Base-by-base conservation (phyloP, 2,888 invertebrate species). In the Ferdinandea cuprea region DNA sequence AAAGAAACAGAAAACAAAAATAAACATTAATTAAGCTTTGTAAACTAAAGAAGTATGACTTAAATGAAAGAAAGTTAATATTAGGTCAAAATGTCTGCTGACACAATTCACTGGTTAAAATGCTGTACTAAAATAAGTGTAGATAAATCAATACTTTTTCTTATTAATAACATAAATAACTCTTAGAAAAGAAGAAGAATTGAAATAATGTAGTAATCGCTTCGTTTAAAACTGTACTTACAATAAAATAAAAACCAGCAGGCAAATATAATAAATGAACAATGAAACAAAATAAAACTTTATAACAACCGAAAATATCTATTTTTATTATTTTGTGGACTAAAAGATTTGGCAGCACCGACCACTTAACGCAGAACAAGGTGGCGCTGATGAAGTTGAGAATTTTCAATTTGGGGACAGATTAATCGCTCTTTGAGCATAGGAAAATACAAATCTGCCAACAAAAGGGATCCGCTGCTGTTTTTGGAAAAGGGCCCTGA, bases 191-290 rank as follows among this genome's bases (percentile, higher is more conserved):
- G 28, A 66, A 32, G 30, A 58, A 50, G 35, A 74, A 65, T 2
- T 35, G 32, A 56, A 48, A 37, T 25, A 46, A 37, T 37, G 37
- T 46, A 63, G 44, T 32, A 40, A 63, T 65, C 63, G 77, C 80
- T 76, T 81, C 40, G 25, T 77, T 72, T 71, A 66, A 30, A 76
- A 81, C 40, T 81, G 81, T 81, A 81, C 81, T 81, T 81, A 81
- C 81, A 76, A 61, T 19, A 28, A 50, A 59, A 9, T 35, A 63
- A 19, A 59, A 35, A 56, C 19, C 28, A 50, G 65, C 80, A 54
- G 76, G 50, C 63, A 30, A 65, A 32, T 54, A 40, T 61, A 54
- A 63, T 32, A 63, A 69, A 56, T 30, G 15, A 69, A 63, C 17
- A 56, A 56, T n/a, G n/a, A n/a, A 42, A 25, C 25, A 17, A 66